Evolutionary conservation across 1,140 invertebrate species (phyloP).

Genomic region (Bradysia coprophila): DNA sequence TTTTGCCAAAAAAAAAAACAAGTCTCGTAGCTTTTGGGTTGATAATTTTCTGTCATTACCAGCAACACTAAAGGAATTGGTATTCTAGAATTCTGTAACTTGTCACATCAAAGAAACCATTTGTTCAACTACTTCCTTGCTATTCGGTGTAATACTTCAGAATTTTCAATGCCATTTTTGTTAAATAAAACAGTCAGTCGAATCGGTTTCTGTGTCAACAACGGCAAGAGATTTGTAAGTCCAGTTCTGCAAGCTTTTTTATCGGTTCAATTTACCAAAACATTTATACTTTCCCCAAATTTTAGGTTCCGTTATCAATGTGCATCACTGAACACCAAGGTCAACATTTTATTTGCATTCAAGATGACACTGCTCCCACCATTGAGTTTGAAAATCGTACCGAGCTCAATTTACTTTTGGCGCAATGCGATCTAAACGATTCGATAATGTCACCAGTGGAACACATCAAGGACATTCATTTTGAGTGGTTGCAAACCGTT

Average conservation of each 20-base stretch:
- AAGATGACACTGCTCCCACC: constrained; percentile 12
- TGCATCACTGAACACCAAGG: constrained; percentile 16
- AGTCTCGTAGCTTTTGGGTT: no score
- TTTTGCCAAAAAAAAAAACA: no score
- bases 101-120: background rate
- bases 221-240: constrained; percentile 9
- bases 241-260: no score
- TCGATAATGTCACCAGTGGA: constrained; percentile 9
- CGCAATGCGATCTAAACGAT: constrained; percentile 16
- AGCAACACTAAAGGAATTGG: background rate
- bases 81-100: background rate
- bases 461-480: constrained; percentile 13
- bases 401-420: constrained; percentile 15
- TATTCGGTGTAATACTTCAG: background rate
- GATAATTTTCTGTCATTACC: no score
- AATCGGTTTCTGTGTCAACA: constrained; percentile 17
- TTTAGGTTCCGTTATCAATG: constrained; percentile 13
- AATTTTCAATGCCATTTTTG: constrained; percentile 17
- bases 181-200: constrained; percentile 13
- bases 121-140: background rate
- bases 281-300: constrained; percentile 6
- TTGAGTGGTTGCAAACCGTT: constrained; percentile 18
- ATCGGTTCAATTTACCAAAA: no score
- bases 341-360: constrained; percentile 15
- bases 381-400: constrained; percentile 17